Evolutionary conservation across 2,113 vertebrate genomes (phyloP), one percentile per base, ranked within the genome.

Genomic region (Amphilophus citrinellus): DNA sequence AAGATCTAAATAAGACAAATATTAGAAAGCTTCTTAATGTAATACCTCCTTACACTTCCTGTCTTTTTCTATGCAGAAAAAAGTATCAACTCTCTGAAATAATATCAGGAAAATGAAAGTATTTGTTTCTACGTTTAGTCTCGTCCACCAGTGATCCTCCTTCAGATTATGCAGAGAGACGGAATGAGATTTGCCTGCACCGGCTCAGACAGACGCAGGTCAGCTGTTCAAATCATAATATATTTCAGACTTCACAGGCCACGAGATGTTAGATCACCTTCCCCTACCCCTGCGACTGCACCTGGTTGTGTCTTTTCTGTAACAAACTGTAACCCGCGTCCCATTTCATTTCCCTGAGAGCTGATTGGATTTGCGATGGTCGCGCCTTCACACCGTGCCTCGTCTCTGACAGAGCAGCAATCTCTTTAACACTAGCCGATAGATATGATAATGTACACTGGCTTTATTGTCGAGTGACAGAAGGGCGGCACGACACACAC

Each of bases 311-410:
- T 83, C 86, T 93, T 90, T 91, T 89, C 65, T 10, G 92, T 91
- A 91, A 92, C 93, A 90, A 92, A 94, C 91, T 90, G 76, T 82
- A 93, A 94, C 85, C 80, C 35, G 81, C 84, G 61, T 87, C 92
- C 77, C 81, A 80, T 95, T 95, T 96, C 91, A 95, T 96, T 96
- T 95, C 92, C 90, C 95, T 50, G 88, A 77, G 84, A 93, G 89
- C 89, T 93, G 95, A 96, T 95, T 95, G 94, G 94, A 95, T 95
- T 95, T 93, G 92, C 62, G 93, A 94, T 89, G 93, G 91, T 90
- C 56, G 83, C 78, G 37, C 83, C 85, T 84, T 83, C 85, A 86
- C 63, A 68, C 89, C 71, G 37, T 35, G 17, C 75, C 87, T 82
- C 62, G 56, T 85, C 84, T 83, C 85, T 50, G 92, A 93, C 87